Percentiles rank a stretch among this genome's conserved stretches.
These are phyloP conservation scores for Horisme vitalbata DNA, from an alignment of 2,888 invertebrate genomes.

Conservation along the genomic window DNA sequence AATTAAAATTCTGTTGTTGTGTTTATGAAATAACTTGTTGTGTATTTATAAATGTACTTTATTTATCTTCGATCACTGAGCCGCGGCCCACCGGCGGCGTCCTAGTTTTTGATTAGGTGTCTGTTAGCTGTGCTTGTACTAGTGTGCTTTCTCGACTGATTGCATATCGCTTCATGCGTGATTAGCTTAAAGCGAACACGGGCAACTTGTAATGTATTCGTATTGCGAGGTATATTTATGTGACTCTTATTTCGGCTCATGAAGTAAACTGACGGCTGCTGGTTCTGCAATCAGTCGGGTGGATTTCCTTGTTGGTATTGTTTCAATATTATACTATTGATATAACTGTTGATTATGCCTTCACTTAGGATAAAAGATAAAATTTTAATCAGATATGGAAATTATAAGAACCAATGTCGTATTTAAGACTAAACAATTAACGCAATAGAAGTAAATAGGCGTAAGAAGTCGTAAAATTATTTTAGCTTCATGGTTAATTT, in stretches of 20 bases:
- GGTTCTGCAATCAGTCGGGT: slow-evolving; percentile 29
- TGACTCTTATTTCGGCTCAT: not conserved
- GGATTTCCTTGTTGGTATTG: slow-evolving; percentile 62
- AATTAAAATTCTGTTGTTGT: slow-evolving; percentile 73
- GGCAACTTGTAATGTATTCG: too few species aligned
- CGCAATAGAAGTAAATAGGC: slow-evolving; percentile 4
- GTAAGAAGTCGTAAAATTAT: not conserved
- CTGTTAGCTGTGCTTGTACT: slow-evolving; percentile 67
- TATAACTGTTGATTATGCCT: slow-evolving; percentile 63
- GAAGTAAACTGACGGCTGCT: not conserved
- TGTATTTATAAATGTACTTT: slow-evolving; percentile 77
- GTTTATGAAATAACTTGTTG: slow-evolving; percentile 78
- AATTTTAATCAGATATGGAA: slow-evolving; percentile 41
- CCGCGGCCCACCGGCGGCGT: slow-evolving; percentile 58
- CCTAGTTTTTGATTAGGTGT: slow-evolving; percentile 66
- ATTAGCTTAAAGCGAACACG: slow-evolving; percentile 10
- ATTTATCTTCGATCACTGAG: slow-evolving; percentile 80
- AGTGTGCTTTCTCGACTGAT: slow-evolving; percentile 21
- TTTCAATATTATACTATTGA: slow-evolving; percentile 45
- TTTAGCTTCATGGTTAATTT: not conserved
- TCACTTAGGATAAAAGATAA: slow-evolving; percentile 36
- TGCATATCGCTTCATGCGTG: slow-evolving; percentile 14
- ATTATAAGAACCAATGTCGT: slow-evolving; percentile 41
- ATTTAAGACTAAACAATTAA: slow-evolving; percentile 20
- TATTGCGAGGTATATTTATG: not conserved